phyloP scores from a whole-genome alignment of 2,888 invertebrate genomes.

The Actias luna region DNA sequence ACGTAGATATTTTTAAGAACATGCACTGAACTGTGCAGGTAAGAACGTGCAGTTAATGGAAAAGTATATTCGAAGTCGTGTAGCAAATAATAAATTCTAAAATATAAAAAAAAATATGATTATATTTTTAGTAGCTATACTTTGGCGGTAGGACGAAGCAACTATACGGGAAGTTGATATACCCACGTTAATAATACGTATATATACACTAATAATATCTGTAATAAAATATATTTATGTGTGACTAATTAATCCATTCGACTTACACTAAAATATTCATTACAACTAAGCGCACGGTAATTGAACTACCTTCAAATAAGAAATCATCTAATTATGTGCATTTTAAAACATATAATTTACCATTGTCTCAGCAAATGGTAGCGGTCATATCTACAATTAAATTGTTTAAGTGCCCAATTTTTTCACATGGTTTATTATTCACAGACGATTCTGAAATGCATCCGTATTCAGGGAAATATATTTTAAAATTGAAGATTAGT shows the following conservation, averaged over 20 bases:
- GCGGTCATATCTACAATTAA: neutral
- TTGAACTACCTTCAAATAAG: neutral
- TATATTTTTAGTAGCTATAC: conserved; percentile 17
- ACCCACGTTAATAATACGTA: conserved; percentile 30
- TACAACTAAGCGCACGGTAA: conserved; percentile 33
- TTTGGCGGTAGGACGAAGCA: conserved; percentile 53
- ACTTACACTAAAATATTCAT: conserved; percentile 49
- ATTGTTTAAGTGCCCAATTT: neutral
- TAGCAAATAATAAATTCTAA: no score
- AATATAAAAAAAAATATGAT: conserved; percentile 31
- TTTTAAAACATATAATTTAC: conserved; percentile 21
- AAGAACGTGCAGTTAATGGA: no score
- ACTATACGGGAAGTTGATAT: neutral
- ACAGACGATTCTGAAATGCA: neutral
- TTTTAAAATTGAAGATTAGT: neutral
- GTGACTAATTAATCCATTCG: conserved; percentile 45
- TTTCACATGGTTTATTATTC: neutral
- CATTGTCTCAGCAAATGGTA: neutral
- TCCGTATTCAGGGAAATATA: neutral
- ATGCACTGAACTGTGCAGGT: no score
- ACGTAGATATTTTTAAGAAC: no score
- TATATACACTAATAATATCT: conserved; percentile 38
- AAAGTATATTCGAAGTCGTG: no score
- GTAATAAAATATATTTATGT: no score
- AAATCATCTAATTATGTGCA: conserved; percentile 16